Conservation (phyloP, 2,113 vertebrate species). For the Blennius ocellaris region DNA sequence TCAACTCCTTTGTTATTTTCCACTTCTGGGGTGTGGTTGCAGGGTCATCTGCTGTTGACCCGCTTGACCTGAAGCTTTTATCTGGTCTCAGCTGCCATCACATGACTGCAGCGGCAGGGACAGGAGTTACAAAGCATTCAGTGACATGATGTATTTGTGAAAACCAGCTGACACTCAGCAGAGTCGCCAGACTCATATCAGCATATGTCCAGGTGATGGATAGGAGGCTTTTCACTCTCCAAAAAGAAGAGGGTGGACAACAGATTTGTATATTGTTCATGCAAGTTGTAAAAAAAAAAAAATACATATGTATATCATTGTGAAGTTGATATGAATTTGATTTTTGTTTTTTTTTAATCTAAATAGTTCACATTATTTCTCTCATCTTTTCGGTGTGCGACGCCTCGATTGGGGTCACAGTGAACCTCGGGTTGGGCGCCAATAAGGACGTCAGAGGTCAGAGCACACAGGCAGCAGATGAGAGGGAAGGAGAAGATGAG, state of each 20-base stretch:
- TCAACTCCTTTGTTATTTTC: no score
- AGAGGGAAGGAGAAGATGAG: constrained; percentile 31
- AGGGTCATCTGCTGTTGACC: not conserved
- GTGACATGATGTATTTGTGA: not conserved
- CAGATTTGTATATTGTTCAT: not conserved
- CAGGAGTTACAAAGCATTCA: not conserved
- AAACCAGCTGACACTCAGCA: constrained; percentile 6
- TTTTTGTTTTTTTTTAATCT: no score
- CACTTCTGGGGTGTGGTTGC: not conserved
- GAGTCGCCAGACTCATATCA: not conserved
- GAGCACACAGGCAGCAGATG: not conserved
- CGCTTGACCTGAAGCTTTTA: not conserved
- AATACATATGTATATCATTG: no score
- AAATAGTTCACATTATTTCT: no score
- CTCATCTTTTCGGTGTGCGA: constrained; percentile 1
- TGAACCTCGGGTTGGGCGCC: constrained; percentile 16
- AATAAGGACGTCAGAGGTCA: constrained; percentile 46
- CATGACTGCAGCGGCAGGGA: not conserved
- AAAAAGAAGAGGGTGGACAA: not conserved
- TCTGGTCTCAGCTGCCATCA: not conserved
- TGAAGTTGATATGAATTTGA: no score
- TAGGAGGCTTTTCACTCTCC: not conserved
- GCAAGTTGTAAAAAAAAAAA: no score
- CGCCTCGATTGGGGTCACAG: constrained; percentile 17
- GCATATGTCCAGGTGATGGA: not conserved